Evolutionary conservation across 2,797 vertebrate genomes (phyloP).

Genomic region (Knipowitschia caucasica): DNA sequence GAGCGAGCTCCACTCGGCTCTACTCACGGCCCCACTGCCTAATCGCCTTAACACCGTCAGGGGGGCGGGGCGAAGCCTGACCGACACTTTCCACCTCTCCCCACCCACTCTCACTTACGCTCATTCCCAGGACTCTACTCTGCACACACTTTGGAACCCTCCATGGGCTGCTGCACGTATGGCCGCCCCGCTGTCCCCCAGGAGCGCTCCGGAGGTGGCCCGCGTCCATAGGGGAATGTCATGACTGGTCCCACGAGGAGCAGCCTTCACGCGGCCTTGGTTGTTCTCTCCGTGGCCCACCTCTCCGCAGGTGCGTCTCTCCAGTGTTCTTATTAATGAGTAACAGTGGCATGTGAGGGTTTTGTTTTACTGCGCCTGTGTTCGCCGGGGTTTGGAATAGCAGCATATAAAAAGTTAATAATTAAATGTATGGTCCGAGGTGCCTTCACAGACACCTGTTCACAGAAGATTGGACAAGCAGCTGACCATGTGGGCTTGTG

Average conservation of each 20-base stretch:
- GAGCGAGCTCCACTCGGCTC: constrained; percentile 59
- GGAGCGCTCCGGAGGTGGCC: constrained; percentile 13
- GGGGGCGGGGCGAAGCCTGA: constrained; percentile 69
- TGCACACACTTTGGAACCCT: background rate
- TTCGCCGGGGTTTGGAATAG: background rate
- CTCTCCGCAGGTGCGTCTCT: constrained; percentile 78
- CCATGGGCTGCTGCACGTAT: constrained; percentile 2
- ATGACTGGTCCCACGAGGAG: constrained; percentile 70
- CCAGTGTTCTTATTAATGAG: background rate
- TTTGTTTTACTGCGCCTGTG: no score
- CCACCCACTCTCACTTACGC: constrained; percentile 28
- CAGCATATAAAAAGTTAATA: constrained; percentile 4
- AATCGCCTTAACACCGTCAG: constrained; percentile 71
- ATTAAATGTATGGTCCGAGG: background rate
- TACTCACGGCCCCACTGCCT: no score
- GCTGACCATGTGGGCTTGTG: background rate
- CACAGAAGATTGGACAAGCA: background rate
- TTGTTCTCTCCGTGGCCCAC: constrained; percentile 69
- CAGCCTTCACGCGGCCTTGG: constrained; percentile 65
- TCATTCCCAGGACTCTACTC: constrained; percentile 32
- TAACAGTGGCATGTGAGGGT: background rate
- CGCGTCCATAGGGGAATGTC: constrained; percentile 42
- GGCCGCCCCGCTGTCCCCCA: constrained; percentile 18
- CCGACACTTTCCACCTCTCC: constrained; percentile 33
- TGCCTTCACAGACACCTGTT: constrained; percentile 1